A percentile compares a stretch with the other conserved stretches of the same genome.
These are phyloP conservation scores for Conus ventricosus DNA, from an alignment of 1,140 invertebrate genomes.

Conservation along the genomic window DNA sequence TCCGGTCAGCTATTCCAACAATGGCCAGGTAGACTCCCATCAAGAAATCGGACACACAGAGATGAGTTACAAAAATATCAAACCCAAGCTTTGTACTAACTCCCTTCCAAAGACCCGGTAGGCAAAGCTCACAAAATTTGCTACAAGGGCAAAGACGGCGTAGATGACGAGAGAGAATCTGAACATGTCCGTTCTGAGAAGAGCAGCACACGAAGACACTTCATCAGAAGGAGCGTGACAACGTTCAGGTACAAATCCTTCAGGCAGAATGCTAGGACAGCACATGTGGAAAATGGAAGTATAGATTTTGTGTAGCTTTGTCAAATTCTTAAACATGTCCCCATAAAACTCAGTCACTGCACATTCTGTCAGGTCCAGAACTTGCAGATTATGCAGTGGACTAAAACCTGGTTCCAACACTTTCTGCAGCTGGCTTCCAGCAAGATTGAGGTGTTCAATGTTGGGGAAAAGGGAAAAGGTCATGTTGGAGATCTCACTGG, in stretches of 20 bases:
- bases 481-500: not conserved
- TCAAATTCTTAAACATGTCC: not conserved
- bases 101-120: slow-evolving; percentile 34
- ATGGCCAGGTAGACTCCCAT: slow-evolving; percentile 68
- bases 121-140: slow-evolving; percentile 49
- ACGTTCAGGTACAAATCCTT: not conserved
- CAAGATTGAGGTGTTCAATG: not conserved
- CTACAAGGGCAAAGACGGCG: slow-evolving; percentile 40
- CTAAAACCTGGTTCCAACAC: not conserved
- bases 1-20: slow-evolving; percentile 58
- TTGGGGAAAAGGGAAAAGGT: not conserved
- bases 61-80: slow-evolving; percentile 50
- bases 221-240: not conserved
- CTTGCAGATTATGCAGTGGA: not conserved
- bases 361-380: not conserved
- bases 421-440: not conserved
- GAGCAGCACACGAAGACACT: slow-evolving; percentile 37
- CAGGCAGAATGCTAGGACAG: slow-evolving; percentile 10
- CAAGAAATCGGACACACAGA: slow-evolving; percentile 60
- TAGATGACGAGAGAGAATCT: slow-evolving; percentile 45
- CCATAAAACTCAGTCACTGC: not conserved
- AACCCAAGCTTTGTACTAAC: slow-evolving; percentile 40
- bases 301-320: not conserved
- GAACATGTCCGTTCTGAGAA: slow-evolving; percentile 42
- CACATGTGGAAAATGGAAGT: slow-evolving; percentile 20